phyloP scores from a whole-genome alignment of 2,113 vertebrate genomes.

The Peromyscus leucopus region DNA sequence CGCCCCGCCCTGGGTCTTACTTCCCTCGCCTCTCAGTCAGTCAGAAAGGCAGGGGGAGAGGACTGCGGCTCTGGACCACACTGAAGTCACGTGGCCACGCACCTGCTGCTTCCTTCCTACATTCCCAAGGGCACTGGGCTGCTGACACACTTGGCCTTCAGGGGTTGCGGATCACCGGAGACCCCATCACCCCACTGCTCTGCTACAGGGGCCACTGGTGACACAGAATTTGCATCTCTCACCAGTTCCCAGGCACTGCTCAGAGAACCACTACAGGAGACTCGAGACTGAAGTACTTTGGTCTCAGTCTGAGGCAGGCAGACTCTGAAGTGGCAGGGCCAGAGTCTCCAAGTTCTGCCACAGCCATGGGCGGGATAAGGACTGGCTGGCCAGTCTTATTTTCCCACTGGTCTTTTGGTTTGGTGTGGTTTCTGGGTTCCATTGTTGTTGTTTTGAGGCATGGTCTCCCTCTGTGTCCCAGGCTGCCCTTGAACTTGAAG shows the following conservation, averaged over 20 bases:
- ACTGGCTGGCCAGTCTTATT: background rate
- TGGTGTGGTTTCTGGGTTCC: background rate
- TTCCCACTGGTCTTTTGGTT: background rate
- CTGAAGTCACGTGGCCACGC: too few species aligned
- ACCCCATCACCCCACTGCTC: background rate
- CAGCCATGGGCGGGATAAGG: background rate
- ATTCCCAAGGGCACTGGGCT: background rate
- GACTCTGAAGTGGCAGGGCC: background rate
- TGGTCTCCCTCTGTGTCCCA: background rate
- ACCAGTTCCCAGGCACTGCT: background rate
- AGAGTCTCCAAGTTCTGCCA: background rate
- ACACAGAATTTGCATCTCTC: constrained; percentile 41
- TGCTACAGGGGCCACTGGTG: background rate
- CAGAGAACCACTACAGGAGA: background rate
- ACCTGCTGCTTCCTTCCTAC: background rate
- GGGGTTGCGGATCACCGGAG: background rate
- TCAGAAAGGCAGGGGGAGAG: background rate
- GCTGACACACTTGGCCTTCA: background rate
- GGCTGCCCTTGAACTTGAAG: background rate
- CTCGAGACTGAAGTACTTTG: background rate
- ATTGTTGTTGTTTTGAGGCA: background rate
- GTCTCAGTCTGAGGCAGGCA: background rate
- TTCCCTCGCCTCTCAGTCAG: background rate
- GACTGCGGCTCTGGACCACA: too few species aligned
- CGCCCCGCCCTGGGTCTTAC: fast-evolving